Conservation (phyloP, 1,140 invertebrate species). For the Trachymyrmex cornetzi region DNA sequence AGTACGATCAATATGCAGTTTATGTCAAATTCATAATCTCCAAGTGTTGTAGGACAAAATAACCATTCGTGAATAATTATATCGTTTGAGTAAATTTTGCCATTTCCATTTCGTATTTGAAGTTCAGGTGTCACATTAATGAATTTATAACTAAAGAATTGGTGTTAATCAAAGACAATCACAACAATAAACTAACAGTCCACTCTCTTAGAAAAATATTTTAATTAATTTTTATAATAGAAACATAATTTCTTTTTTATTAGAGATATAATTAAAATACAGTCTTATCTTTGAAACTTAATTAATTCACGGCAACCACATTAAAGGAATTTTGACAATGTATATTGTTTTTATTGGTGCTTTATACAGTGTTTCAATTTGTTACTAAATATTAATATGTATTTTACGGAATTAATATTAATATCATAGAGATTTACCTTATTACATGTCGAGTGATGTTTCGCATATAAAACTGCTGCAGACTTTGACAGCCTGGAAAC, state of each 20-base stretch:
- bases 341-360: too few species aligned
- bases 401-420: constrained; percentile 16
- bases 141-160: constrained; percentile 73
- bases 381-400: not conserved
- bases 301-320: too few species aligned
- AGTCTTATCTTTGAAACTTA: too few species aligned
- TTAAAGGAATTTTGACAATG: too few species aligned
- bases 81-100: constrained; percentile 78
- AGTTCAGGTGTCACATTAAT: constrained; percentile 69
- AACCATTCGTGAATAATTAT: constrained; percentile 73
- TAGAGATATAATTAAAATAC: not conserved
- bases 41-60: constrained; percentile 72
- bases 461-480: constrained; percentile 69
- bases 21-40: constrained; percentile 76
- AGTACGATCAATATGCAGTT: constrained; percentile 65
- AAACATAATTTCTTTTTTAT: not conserved
- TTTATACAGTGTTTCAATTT: not conserved
- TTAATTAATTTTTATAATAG: constrained; percentile 10
- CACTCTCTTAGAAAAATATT: not conserved
- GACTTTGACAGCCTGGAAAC: constrained; percentile 69
- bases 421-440: constrained; percentile 72
- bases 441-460: constrained; percentile 79
- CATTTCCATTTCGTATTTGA: constrained; percentile 56
- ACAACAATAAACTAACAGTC: not conserved
- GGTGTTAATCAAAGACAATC: not conserved